These are phyloP conservation scores for Pseudochirops corinnae DNA, from an alignment of 2,797 vertebrate genomes.

Conservation along the genomic window DNA sequence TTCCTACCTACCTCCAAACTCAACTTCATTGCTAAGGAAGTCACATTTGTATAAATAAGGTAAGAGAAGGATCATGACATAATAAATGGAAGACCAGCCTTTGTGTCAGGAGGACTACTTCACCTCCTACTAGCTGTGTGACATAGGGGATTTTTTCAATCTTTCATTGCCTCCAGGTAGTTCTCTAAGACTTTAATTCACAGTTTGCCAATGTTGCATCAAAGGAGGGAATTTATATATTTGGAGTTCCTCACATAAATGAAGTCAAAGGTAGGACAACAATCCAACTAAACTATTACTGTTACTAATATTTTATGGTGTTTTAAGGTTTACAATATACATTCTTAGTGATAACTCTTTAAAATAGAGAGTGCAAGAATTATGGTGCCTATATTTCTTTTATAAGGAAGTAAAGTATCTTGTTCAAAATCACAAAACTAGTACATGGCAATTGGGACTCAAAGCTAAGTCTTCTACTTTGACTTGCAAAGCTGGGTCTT, in stretches of 20 bases:
- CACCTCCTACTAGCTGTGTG: too few species aligned
- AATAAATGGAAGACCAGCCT: too few species aligned
- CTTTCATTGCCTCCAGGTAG: too few species aligned
- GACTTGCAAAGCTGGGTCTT: neutral
- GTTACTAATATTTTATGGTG: neutral
- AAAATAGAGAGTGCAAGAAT: neutral
- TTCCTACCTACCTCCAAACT: too few species aligned
- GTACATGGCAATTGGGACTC: neutral
- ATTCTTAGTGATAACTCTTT: neutral
- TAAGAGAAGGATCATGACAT: too few species aligned
- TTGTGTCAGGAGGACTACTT: too few species aligned
- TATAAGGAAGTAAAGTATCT: neutral
- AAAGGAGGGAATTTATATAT: neutral
- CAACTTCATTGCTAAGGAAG: too few species aligned
- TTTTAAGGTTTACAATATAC: neutral
- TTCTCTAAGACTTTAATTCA: too few species aligned
- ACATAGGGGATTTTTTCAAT: too few species aligned
- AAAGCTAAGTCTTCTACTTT: neutral
- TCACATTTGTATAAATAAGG: too few species aligned
- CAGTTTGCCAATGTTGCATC: too few species aligned
- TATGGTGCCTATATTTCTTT: neutral
- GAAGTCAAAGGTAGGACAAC: neutral
- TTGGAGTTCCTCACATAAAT: neutral
- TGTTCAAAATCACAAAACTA: neutral
- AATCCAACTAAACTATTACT: neutral